Base-by-base conservation (phyloP, 2,888 invertebrate genomes). In the Calliphora vomitoria region DNA sequence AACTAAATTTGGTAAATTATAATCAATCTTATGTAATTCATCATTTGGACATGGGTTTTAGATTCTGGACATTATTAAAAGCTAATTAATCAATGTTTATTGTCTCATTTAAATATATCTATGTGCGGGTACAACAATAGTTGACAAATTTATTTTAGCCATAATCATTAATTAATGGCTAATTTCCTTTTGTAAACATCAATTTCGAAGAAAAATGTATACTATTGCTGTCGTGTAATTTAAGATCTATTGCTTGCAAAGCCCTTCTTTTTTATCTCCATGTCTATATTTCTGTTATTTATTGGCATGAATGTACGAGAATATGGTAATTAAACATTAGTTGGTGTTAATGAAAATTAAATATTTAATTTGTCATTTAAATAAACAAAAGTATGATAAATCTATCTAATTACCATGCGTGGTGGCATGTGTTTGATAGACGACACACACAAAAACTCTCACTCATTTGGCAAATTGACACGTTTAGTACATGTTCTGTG, bases 351-450 rank as follows among this genome's bases (percentile, higher is more conserved):
- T 71, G 13, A 64, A 83, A 62, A 69, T 38, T 25, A 53, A 20
- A 44, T 41, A 20, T 25, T 38, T 15, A 66, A 41, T 47, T 74
- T 74, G 35, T 74, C 58, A 47, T 82, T 62, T 35, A 47, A 20
- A 47, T 62, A 55, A 18, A 41, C 44, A 62, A 55, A 58, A 64
- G 35, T 53, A 76, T 82, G 68, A 82, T 74, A 74, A 79, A 74
- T 82, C 18, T 74, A 50, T 20, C 25, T 78, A 68, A 74, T 82
- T 82, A 60, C 60, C 78, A 74, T 86, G 35, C 53, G 53, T 53
- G 53, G 68, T 62, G 78, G 38, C 55, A 47, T 64, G 53, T 78
- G 74, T 60, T 41, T 44, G 35, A 58, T 15, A 55, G 31, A 68
- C 25, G 41, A 60, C 44, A n/a, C n/a, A 25, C 55, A 44, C 11